A percentile compares a stretch with the other conserved stretches of the same genome.
These are phyloP conservation scores for Drosophila acutilabella DNA, from an alignment of 2,888 invertebrate species.

Conservation along the genomic window DNA sequence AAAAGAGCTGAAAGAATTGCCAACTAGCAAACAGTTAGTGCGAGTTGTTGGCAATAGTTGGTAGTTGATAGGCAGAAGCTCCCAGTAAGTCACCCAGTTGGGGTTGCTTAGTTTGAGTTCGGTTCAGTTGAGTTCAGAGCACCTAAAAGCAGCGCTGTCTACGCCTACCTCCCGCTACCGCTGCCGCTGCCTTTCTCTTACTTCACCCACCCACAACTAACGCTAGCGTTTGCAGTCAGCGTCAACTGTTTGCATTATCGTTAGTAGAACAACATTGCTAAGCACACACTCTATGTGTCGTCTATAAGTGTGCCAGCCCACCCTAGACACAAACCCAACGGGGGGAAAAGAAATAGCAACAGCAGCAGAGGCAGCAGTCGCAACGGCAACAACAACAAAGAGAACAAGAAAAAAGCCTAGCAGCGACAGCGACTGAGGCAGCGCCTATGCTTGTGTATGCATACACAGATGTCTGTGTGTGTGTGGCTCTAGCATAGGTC, in stretches of 20 bases:
- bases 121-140: slow-evolving; percentile 69
- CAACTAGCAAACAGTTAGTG: slow-evolving; percentile 28
- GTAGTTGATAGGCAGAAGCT: slow-evolving; percentile 35
- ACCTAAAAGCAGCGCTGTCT: slow-evolving; percentile 56
- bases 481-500: slow-evolving; percentile 82
- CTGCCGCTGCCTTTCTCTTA: slow-evolving; percentile 5
- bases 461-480: slow-evolving; percentile 27
- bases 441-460: slow-evolving; percentile 46
- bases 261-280: slow-evolving; percentile 80
- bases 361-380: slow-evolving; percentile 29
- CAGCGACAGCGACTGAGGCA: slow-evolving; percentile 48
- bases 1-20: not conserved
- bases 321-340: slow-evolving; percentile 49
- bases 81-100: slow-evolving; percentile 58
- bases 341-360: slow-evolving; percentile 21
- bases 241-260: slow-evolving; percentile 79
- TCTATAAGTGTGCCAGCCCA: slow-evolving; percentile 75
- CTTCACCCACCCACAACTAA: not conserved
- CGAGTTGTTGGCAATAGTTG: slow-evolving; percentile 29
- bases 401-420: slow-evolving; percentile 50
- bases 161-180: slow-evolving; percentile 34
- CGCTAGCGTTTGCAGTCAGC: slow-evolving; percentile 22
- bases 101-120: slow-evolving; percentile 48
- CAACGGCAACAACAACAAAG: slow-evolving; percentile 30
- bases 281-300: slow-evolving; percentile 71